Evolutionary conservation across 2,113 vertebrate species (phyloP).

Genomic region (Eclectus roratus): DNA sequence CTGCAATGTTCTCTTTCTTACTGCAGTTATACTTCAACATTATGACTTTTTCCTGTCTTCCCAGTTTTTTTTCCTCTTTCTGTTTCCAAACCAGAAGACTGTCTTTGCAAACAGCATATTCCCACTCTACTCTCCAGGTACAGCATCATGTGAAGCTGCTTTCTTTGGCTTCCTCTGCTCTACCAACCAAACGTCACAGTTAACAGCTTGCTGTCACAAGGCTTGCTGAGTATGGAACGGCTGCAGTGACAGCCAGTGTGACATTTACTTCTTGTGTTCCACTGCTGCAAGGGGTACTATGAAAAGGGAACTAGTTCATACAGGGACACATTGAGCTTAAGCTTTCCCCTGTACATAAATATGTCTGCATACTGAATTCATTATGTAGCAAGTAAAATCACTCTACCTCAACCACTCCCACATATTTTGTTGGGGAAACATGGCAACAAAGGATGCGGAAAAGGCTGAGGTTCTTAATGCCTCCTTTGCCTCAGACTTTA

Average conservation of each 20-base stretch:
- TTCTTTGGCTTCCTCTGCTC: neutral
- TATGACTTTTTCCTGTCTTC: neutral
- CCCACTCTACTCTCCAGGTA: neutral
- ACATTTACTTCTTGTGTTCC: neutral
- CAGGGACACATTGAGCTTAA: neutral
- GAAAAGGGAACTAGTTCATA: neutral
- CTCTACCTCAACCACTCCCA: neutral
- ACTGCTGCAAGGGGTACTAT: neutral
- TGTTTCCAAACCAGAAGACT: neutral
- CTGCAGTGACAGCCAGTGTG: neutral
- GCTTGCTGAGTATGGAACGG: neutral
- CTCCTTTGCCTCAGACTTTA: neutral
- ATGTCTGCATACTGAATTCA: neutral
- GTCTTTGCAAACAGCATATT: neutral
- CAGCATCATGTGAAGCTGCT: neutral
- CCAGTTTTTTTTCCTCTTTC: neutral
- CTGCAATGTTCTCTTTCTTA: neutral
- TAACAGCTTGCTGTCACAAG: neutral
- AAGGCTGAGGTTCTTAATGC: neutral
- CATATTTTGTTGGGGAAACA: neutral
- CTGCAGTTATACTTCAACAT: neutral
- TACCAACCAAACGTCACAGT: neutral
- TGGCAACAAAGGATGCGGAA: neutral
- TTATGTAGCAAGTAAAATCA: neutral
- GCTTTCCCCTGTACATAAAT: neutral